A percentile compares a stretch with the other conserved stretches of the same genome.
Conservation (phyloP, 2,797 vertebrate species). For the Acomys russatus region DNA sequence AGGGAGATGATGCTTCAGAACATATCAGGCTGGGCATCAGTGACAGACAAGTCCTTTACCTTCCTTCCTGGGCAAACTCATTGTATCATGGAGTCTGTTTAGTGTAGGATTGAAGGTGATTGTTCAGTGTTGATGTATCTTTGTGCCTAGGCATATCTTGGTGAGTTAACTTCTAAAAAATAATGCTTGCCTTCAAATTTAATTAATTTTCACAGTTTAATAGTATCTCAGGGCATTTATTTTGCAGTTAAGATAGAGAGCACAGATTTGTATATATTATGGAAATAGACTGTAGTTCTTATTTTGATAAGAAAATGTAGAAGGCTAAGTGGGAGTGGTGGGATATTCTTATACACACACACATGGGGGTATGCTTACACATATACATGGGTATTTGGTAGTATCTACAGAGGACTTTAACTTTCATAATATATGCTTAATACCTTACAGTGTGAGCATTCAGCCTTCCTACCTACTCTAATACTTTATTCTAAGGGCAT, state of each 20-base stretch:
- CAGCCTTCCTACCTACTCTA: not conserved
- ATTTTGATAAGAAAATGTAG: constrained; percentile 62
- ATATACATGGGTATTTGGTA: not conserved
- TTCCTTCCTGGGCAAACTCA: accelerated
- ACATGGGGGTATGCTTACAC: not conserved
- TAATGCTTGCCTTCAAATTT: constrained; percentile 53
- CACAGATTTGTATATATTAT: constrained; percentile 78
- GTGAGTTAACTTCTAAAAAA: constrained; percentile 63
- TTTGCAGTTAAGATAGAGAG: constrained; percentile 77
- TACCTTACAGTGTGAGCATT: not conserved
- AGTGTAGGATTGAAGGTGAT: not conserved
- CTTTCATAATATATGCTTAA: constrained; percentile 2
- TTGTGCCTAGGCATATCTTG: constrained; percentile 24
- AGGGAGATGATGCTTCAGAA: not conserved
- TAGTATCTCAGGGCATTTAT: constrained; percentile 76
- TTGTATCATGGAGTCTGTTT: not conserved
- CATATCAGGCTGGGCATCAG: no score
- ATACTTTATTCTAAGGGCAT: constrained; percentile 28
- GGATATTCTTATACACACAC: not conserved
- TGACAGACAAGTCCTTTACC: not conserved
- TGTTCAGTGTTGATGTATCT: not conserved
- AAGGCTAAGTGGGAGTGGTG: constrained; percentile 1
- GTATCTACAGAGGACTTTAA: not conserved
- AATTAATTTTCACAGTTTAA: constrained; percentile 79
- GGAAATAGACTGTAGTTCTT: constrained; percentile 62